phyloP scores from a whole-genome alignment of 2,888 invertebrate species.

The Iselma pallidipennis region DNA sequence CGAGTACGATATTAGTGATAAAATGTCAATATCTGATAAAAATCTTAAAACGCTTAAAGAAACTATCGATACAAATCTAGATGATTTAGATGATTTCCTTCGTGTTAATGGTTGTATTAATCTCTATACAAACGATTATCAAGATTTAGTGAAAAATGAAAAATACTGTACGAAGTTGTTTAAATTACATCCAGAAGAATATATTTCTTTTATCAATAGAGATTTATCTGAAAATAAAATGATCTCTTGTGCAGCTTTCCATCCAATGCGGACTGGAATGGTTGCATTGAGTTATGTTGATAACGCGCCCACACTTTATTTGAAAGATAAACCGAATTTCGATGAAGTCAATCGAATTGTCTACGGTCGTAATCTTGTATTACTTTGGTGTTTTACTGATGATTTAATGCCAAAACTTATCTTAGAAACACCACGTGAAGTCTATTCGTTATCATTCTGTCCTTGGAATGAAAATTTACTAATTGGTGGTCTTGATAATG shows the following conservation, averaged over 20 bases:
- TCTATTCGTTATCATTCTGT: slow-evolving; percentile 68
- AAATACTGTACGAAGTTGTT: neutral
- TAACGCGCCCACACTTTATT: slow-evolving; percentile 59
- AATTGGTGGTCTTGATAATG: slow-evolving; percentile 73
- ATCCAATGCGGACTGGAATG: slow-evolving; percentile 71
- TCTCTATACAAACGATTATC: slow-evolving; percentile 67
- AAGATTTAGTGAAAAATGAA: slow-evolving; percentile 53
- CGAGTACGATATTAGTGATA: slow-evolving; percentile 52
- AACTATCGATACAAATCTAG: slow-evolving; percentile 43
- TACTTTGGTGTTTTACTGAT: slow-evolving; percentile 77
- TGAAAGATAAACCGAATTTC: slow-evolving; percentile 44
- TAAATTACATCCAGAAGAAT: slow-evolving; percentile 52
- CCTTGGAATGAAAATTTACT: slow-evolving; percentile 70
- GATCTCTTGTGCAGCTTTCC: slow-evolving; percentile 70
- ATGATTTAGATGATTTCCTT: slow-evolving; percentile 42
- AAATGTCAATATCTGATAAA: slow-evolving; percentile 18
- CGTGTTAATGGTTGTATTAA: slow-evolving; percentile 56
- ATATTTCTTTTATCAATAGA: slow-evolving; percentile 69
- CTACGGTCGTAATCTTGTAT: slow-evolving; percentile 66
- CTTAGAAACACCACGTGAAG: slow-evolving; percentile 69
- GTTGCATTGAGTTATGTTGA: slow-evolving; percentile 70
- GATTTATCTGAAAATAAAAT: slow-evolving; percentile 66
- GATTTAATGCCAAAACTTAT: slow-evolving; percentile 70
- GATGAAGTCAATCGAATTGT: slow-evolving; percentile 53
- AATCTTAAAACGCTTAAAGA: slow-evolving; percentile 37